phyloP scores from a whole-genome alignment of 1,140 invertebrate species.

The Lucilia sericata region DNA sequence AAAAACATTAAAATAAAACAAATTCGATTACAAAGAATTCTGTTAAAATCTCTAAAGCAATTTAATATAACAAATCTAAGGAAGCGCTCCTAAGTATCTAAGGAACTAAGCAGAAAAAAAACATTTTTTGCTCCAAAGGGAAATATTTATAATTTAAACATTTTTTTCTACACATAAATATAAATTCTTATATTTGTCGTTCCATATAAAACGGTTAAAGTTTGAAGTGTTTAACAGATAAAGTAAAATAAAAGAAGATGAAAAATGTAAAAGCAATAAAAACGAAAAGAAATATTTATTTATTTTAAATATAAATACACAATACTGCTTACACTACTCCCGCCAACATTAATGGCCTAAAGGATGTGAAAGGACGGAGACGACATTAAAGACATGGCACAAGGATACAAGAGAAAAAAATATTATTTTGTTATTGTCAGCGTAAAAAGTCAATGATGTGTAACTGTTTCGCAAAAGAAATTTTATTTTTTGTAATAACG shows the following conservation, averaged over 20 bases:
- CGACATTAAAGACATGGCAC: background rate
- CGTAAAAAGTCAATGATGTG: slow-evolving; percentile 34
- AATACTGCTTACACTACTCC: background rate
- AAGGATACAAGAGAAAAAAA: background rate
- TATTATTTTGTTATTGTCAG: slow-evolving; percentile 22
- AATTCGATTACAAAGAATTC: background rate
- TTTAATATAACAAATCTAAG: background rate
- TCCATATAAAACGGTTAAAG: background rate
- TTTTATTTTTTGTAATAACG: background rate
- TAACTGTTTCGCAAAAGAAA: slow-evolving; percentile 30
- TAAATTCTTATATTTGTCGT: background rate
- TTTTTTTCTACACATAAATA: too few relatives aligned
- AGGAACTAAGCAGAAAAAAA: background rate
- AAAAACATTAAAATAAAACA: background rate
- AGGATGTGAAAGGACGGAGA: background rate
- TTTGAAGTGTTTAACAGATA: background rate
- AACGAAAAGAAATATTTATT: background rate
- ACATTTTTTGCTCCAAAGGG: background rate
- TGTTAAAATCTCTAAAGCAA: background rate
- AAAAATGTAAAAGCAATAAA: background rate
- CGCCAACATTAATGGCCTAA: background rate
- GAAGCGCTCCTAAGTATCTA: background rate
- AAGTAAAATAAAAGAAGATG: background rate
- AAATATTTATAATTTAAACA: background rate
- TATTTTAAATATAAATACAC: background rate